Conservation (phyloP, 2,113 vertebrate genomes). For the Macrotis lagotis region DNA sequence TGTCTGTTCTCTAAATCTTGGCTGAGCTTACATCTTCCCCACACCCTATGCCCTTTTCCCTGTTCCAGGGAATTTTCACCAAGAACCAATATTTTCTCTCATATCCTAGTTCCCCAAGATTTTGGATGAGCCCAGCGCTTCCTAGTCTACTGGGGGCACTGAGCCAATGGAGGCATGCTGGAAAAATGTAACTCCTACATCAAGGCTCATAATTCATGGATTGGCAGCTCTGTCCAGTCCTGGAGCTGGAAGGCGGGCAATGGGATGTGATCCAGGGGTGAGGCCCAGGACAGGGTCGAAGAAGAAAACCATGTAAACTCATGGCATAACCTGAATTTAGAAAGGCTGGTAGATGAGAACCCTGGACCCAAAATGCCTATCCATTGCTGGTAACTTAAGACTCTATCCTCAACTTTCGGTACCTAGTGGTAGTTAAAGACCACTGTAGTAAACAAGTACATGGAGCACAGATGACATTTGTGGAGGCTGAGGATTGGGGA, state of each 20-base stretch:
- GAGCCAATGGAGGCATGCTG: neutral
- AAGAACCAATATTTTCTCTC: neutral
- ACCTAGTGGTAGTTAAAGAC: neutral
- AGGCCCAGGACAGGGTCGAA: neutral
- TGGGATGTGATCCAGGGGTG: neutral
- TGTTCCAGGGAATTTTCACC: conserved; percentile 31
- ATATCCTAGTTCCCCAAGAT: conserved; percentile 22
- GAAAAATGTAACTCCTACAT: neutral
- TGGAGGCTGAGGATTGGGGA: neutral
- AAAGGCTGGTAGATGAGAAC: neutral
- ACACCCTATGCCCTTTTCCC: conserved; percentile 22
- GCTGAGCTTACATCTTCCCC: conserved; percentile 14
- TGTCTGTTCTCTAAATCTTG: too few relatives aligned
- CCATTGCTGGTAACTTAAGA: neutral
- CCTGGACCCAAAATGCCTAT: too few relatives aligned
- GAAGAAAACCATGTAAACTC: neutral
- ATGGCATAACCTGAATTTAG: neutral
- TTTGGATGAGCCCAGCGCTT: neutral
- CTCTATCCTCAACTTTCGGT: neutral
- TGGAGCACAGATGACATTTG: rapidly evolving
- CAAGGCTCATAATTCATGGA: neutral
- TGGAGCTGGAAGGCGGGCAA: neutral
- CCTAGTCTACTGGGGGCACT: neutral
- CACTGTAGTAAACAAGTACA: neutral
- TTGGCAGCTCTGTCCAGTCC: neutral